phyloP scores from a whole-genome alignment of 2,113 vertebrate species.

The Pelvicachromis taeniatus region DNA sequence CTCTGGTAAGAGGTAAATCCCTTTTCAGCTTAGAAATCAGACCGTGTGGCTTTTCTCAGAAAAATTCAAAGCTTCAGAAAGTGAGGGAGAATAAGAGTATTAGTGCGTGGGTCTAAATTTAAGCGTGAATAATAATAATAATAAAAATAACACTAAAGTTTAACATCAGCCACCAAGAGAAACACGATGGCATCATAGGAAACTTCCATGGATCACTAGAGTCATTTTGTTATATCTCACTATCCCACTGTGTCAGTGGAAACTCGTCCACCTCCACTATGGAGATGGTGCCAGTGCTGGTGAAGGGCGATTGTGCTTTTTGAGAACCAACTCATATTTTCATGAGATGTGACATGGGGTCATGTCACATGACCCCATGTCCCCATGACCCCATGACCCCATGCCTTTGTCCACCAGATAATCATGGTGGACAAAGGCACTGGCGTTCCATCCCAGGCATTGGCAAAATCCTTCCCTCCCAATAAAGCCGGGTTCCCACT shows the following conservation, averaged over 20 bases:
- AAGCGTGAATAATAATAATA: background rate
- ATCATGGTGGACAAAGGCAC: background rate
- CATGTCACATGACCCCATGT: no score
- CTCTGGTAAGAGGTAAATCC: background rate
- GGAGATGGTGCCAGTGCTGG: background rate
- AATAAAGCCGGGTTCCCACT: background rate
- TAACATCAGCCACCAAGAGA: background rate
- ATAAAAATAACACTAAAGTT: background rate
- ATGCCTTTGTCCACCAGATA: no score
- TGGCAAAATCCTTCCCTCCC: background rate
- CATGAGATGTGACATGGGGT: background rate
- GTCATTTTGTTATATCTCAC: background rate
- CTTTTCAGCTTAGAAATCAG: background rate
- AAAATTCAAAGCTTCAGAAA: background rate
- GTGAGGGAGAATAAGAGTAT: background rate
- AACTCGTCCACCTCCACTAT: background rate
- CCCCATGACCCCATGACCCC: no score
- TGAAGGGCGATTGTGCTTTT: background rate
- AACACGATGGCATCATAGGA: background rate
- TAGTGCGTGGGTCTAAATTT: background rate
- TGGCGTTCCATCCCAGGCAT: background rate
- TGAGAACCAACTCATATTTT: background rate
- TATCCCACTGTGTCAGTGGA: background rate
- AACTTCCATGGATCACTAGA: background rate
- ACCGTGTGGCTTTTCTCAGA: background rate